Evolutionary conservation across 2,797 vertebrate species (phyloP).

Genomic region (Lutjanus argentimaculatus): DNA sequence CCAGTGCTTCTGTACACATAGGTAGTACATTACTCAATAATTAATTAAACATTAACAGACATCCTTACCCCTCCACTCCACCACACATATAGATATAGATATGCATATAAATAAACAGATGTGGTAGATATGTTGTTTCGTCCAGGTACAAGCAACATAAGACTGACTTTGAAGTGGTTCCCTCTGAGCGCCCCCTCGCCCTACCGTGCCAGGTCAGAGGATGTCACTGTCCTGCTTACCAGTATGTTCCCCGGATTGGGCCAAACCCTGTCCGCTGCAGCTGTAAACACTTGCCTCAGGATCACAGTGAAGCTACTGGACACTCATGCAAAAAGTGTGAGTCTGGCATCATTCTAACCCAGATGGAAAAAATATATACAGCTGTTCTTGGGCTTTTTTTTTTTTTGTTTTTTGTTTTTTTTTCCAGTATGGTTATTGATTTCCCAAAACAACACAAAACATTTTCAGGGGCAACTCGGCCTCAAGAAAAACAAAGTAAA

Average conservation of each 20-base stretch:
- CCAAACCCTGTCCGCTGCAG: constrained; percentile 88
- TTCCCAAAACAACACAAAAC: too few relatives aligned
- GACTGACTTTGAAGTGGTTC: constrained; percentile 90
- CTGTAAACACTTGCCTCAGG: constrained; percentile 91
- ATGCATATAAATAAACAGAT: constrained; percentile 73
- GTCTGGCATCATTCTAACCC: constrained; percentile 59
- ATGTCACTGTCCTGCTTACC: constrained; percentile 88
- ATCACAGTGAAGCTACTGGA: constrained; percentile 86
- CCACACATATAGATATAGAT: neutral
- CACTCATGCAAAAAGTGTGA: constrained; percentile 90
- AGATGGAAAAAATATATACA: neutral
- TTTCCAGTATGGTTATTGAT: too few relatives aligned
- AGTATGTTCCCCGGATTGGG: constrained; percentile 87
- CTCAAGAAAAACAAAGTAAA: too few relatives aligned
- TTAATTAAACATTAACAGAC: neutral
- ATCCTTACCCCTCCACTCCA: neutral
- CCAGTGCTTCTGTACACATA: constrained; percentile 93
- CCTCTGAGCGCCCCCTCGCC: constrained; percentile 84
- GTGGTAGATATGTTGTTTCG: constrained; percentile 13
- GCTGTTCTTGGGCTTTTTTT: too few relatives aligned
- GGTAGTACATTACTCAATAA: constrained; percentile 75
- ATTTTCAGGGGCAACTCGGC: too few relatives aligned
- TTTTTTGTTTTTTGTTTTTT: too few relatives aligned
- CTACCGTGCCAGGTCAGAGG: constrained; percentile 87
- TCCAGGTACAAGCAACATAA: constrained; percentile 94